Conservation (phyloP, 2,797 vertebrate species). For the Smutsia gigantea region DNA sequence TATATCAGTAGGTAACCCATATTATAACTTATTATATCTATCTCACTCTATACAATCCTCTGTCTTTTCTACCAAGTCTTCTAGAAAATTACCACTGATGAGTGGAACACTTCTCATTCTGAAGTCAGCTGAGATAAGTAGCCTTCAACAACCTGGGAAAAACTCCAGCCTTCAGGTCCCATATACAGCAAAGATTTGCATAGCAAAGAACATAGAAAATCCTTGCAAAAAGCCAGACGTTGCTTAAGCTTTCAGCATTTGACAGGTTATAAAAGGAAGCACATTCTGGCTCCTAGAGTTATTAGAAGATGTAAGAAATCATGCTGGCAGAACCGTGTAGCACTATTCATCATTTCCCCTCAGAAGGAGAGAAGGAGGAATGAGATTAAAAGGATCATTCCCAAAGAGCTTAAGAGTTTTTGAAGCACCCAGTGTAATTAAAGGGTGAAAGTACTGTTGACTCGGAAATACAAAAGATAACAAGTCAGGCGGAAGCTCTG, state of each 20-base stretch:
- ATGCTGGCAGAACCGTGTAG: constrained; percentile 53
- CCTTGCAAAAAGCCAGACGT: constrained; percentile 54
- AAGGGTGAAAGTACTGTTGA: constrained; percentile 54
- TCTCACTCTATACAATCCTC: neutral
- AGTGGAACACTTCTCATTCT: neutral
- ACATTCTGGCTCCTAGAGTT: constrained; percentile 46
- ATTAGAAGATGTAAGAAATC: constrained; percentile 75
- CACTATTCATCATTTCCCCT: constrained; percentile 58
- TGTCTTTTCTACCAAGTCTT: neutral
- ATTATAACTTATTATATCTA: neutral
- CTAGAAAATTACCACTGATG: neutral
- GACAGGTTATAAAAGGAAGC: constrained; percentile 62
- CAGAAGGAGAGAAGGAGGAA: neutral
- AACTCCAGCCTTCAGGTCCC: neutral
- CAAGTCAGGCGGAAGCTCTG: neutral
- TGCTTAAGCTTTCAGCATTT: constrained; percentile 61
- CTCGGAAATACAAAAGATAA: constrained; percentile 28
- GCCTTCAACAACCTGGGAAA: neutral
- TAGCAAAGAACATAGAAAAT: constrained; percentile 63
- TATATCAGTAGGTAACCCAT: too few relatives aligned
- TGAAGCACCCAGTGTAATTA: constrained; percentile 65
- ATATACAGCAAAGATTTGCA: neutral
- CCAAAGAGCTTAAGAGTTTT: constrained; percentile 31
- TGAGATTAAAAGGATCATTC: constrained; percentile 57
- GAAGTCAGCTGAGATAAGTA: neutral